Base-by-base conservation (phyloP, 1,140 invertebrate species). In the Helicorthomorpha holstii region DNA sequence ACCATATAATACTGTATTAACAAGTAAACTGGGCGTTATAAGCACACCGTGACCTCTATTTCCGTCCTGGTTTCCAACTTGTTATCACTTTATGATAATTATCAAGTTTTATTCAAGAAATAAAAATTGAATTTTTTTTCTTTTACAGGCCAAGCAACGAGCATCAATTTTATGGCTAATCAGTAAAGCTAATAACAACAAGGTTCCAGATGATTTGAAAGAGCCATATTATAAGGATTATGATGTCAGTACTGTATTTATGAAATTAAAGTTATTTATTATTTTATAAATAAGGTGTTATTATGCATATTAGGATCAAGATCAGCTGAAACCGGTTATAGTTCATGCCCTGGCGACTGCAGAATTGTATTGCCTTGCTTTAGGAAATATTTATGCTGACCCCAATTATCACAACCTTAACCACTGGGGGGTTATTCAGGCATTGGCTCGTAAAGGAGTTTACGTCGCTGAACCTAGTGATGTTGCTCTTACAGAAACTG, bases 141-240 rank as follows among this genome's bases (percentile, higher is more conserved):
- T n/a, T 16, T 78, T 82, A 34, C 77, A 97, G 92, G 91, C 91
- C 60, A 96, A 95, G 75, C 85, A 96, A 69, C 77, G 88, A 71
- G 89, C 91, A 61, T 95, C 92, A 61, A 80, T 97, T 61, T 87
- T 91, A 80, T 98, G 93, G 93, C 79, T 98, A 57, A 75, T 97
- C 49, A 86, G 87, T 58, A 96, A 96, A 73, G 88, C 92, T 53
- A 96, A 91, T 75, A 91, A 91, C 71, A 89, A 91, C 72, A 81
- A 84, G 67, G 84, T 95, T 63, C 93, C 93, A 58, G 82, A 91
- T 62, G 90, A 95, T 65, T 76, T 96, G 27, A 77, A 78, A 61
- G 89, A 96, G 66, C 91, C 91, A 49, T 95, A 94, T 69, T 95
- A 95, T 70, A 77, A 82, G 64, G 90, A 95, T 76, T 81, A 92